Evolutionary conservation across 2,113 vertebrate genomes (phyloP), one percentile per base, ranked within the genome.

Genomic region (Lota lota): DNA sequence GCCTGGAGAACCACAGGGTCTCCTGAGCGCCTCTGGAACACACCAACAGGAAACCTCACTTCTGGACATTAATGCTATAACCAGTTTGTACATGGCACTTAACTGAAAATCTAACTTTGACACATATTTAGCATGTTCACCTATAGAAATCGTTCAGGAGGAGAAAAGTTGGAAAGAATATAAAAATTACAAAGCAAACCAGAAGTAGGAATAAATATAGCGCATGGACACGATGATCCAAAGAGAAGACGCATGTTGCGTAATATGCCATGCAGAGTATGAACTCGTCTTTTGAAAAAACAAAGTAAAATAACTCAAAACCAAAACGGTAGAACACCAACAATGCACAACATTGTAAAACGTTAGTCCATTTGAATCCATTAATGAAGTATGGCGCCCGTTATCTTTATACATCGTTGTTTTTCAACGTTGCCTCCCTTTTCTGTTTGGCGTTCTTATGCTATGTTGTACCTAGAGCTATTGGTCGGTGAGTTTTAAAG

Each of bases 1-100:
- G 28, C 28, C 28, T 47, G 40, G 40, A 14, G 40, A 47, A 47
- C 8, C 40, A 47, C 40, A 33, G 28, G 28, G 28, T 33, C 28
- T 33, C 28, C 4, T 33, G 28, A 33, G 7, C 4, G 28, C 28
- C 28, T 33, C 28, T 33, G 7, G 28, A 33, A 33, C 28, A 33
- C 28, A 33, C 28, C 28, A 3, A 3, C 28, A 33, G 28, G 28
- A 33, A 33, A 6, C 4, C 7, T 33, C 28, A 33, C 28, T 87
- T 14, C 10, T 79, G 81, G 90, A 70, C 68, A 77, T 47, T 69
- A 57, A 80, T 18, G 65, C 53, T 54, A 63, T 62, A 5, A 82
- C 79, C 70, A 64, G 28, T 71, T 63, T 67, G 56, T 66, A 85
- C 78, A 83, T 81, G 79, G 87, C 84, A 85, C 81, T 78, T 73